Base-by-base conservation (phyloP, 2,113 vertebrate species). In the Syngnathus typhle region DNA sequence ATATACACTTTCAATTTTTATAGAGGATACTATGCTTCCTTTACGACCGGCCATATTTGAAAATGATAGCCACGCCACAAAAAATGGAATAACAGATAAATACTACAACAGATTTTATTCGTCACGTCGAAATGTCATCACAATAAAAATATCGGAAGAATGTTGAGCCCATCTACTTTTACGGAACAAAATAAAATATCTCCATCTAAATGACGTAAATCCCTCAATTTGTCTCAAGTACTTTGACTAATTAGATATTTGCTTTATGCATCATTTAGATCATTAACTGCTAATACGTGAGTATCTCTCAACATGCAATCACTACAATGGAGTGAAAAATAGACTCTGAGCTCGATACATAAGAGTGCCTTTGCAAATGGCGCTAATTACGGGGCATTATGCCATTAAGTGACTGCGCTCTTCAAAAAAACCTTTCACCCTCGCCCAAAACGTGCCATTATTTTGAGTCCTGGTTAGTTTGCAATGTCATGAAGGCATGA, bases 221-320 rank as follows among this genome's bases (percentile, higher is more conserved):
- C 71, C 69, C 71, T 76, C 72, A 75, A 46, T 79, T 75, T 75
- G 67, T 71, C 70, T 74, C 64, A 79, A 54, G 36, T 72, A 69
- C 27, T 54, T 56, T 32, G 38, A 18, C 60, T 71, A 74, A 77
- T 72, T 68, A 65, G 71, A 49, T 69, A 67, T 37, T 56, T 54
- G 52, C 66, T 58, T 39, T 41, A 55, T 58, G 55, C 27, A 63
- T 68, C 51, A 58, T 58, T 69, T 60, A 60, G 4, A 67, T 68
- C 71, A 58, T 18, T 21, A 21, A 63, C 16, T 39, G 54, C 49
- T 73, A 70, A 72, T 67, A 32, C 41, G 32, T 68, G 21, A 78
- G 74, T 72, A 68, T 72, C 74, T 68, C 47, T 61, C 51, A 72
- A 74, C 67, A 68, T 64, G 68, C 68, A 27, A 47, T 68, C 19